Evolutionary conservation across 2,113 vertebrate genomes (phyloP), one percentile per base, ranked within the genome.

Genomic region (Spheniscus mendiculus): DNA sequence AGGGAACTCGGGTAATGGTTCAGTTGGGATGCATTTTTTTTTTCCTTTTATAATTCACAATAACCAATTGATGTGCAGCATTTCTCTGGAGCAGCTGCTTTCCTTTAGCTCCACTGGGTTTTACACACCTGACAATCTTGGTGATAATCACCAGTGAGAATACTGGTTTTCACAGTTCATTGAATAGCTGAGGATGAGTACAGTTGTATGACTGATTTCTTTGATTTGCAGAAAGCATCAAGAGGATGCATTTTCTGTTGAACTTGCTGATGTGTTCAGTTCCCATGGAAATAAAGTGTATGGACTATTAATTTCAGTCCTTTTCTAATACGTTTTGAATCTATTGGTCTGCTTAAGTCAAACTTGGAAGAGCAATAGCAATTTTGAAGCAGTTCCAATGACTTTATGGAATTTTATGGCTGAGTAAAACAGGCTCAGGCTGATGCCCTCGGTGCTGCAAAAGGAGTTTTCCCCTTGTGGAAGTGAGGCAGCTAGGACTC

Each of bases 401-500:
- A 52, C 32, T 87, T 86, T 15, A 29, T 79, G 58, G 47, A 67
- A 47, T 79, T 72, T 76, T 47, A 29, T 61, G 62, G 20, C 20
- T 42, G 38, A 67, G 22, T 82, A 47, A 52, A 90, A 50, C 13
- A 71, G 69, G 15, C 22, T 72, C 25, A 15, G 15, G 9, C 67
- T 70, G 34, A 50, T 8, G 13, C 15, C 34, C 21, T 55, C 0
- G 0, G 10, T 34, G 44, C 29, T 93, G 32, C 14, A 27, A 32
- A 14, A 0, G 5, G 18, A 14, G 26, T 36, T 88, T 71, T 65
- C 15, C 10, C 9, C 21, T 52, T 47, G 30, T 9, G 19, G 52
- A 63, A 4, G 5, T 40, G 34, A 85, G 34, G 34, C 74, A 72
- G n/a, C 32, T 23, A 42, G 74, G 36, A 34, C 15, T 72, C 2